Conservation (phyloP, 2,888 invertebrate genomes). For the Meta bourneti region DNA sequence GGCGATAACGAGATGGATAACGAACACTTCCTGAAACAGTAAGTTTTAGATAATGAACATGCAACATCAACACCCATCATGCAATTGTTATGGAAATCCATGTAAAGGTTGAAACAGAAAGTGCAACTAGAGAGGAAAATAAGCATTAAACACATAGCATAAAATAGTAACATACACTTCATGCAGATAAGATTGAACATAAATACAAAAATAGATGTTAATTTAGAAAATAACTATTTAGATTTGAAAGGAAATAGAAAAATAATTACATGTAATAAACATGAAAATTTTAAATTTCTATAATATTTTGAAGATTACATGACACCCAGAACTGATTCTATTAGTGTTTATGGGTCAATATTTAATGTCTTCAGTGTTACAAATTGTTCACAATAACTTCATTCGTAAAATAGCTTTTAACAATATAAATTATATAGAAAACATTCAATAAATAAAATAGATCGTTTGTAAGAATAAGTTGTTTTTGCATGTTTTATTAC, state of each 20-base stretch:
- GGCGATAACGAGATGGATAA: conserved; percentile 73
- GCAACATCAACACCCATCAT: conserved; percentile 27
- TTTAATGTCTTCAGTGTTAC: too few relatives aligned
- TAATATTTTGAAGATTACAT: too few relatives aligned
- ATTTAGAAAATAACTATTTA: neutral
- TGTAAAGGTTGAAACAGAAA: neutral
- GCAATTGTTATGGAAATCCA: conserved; percentile 1
- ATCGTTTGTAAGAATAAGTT: too few relatives aligned
- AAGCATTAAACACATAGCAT: neutral
- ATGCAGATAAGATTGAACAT: neutral
- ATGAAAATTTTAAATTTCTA: too few relatives aligned
- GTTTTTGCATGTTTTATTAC: too few relatives aligned
- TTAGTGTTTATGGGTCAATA: too few relatives aligned
- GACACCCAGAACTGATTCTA: too few relatives aligned
- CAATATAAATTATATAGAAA: too few relatives aligned
- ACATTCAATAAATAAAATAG: too few relatives aligned
- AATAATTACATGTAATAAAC: too few relatives aligned
- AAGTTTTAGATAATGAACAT: conserved; percentile 47
- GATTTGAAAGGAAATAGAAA: neutral
- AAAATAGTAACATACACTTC: neutral
- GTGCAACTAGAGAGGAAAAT: neutral
- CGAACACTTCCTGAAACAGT: conserved; percentile 70
- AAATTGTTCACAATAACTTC: too few relatives aligned
- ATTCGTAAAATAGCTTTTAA: too few relatives aligned
- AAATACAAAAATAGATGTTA: neutral